A percentile compares a stretch with the other conserved stretches of the same genome.
Conservation (phyloP, 2,888 invertebrate species). For the Nymphalis polychloros region DNA sequence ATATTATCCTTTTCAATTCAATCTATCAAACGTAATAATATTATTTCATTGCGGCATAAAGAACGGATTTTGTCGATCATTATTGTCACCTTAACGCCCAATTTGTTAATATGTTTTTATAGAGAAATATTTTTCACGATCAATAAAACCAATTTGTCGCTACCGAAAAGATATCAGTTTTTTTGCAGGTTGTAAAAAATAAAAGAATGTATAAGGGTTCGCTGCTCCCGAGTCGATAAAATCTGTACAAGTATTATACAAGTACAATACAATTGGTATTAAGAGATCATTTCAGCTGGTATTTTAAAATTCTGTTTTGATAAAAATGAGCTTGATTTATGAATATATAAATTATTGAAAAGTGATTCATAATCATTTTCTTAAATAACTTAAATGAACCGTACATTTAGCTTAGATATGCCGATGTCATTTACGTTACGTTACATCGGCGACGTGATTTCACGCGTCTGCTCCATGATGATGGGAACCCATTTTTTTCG, state of each 20-base stretch:
- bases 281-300: neutral
- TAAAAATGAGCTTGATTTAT: neutral
- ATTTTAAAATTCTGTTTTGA: neutral
- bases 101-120: slow-evolving; percentile 30
- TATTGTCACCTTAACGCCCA: slow-evolving; percentile 33
- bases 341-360: too few species aligned
- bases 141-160: slow-evolving; percentile 48
- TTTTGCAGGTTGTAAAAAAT: slow-evolving; percentile 34
- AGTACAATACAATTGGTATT: neutral
- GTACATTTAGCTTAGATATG: too few species aligned
- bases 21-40: slow-evolving; percentile 29
- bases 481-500: too few species aligned
- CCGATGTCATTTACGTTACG: too few species aligned
- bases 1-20: slow-evolving; percentile 23
- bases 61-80: slow-evolving; percentile 27
- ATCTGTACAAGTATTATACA: neutral
- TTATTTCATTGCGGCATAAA: slow-evolving; percentile 18
- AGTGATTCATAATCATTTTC: too few species aligned
- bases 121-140: slow-evolving; percentile 37
- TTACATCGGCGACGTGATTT: too few species aligned
- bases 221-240: slow-evolving; percentile 30
- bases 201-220: slow-evolving; percentile 28
- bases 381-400: too few species aligned
- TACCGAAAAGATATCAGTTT: slow-evolving; percentile 33
- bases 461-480: too few species aligned